Conservation (phyloP, 2,888 invertebrate species). For the Andricus curvator region DNA sequence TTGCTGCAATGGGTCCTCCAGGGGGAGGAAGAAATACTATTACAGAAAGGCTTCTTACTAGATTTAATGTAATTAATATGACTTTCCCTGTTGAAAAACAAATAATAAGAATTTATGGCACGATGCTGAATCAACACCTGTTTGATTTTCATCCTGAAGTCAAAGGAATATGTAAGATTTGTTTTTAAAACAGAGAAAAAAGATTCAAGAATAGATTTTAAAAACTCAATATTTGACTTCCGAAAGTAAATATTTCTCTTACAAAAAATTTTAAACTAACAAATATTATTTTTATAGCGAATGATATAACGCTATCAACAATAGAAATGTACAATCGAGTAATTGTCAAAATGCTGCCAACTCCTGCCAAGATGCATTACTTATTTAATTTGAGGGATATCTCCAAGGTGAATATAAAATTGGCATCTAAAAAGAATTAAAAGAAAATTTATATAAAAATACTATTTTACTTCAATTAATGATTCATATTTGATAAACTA, state of each 20-base stretch:
- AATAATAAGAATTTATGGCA: conserved; percentile 89
- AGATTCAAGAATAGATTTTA: background rate
- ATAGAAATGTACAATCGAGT: conserved; percentile 89
- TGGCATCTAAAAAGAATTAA: background rate
- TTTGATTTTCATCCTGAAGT: conserved; percentile 89
- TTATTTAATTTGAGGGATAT: conserved; percentile 93
- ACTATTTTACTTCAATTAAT: background rate
- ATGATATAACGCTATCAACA: conserved; percentile 86
- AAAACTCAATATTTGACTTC: background rate
- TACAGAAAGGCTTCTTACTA: conserved; percentile 87
- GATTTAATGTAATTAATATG: conserved; percentile 88
- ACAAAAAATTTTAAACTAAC: background rate
- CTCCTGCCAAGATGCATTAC: conserved; percentile 94
- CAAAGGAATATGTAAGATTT: conserved; percentile 82
- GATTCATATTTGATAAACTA: background rate
- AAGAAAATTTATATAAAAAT: background rate
- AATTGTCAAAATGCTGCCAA: conserved; percentile 88
- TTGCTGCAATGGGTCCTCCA: conserved; percentile 92
- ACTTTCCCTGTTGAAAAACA: conserved; percentile 90
- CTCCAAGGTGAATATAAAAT: conserved; percentile 82
- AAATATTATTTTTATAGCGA: conserved; percentile 75
- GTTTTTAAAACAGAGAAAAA: background rate
- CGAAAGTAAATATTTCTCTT: background rate
- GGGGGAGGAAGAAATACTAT: conserved; percentile 92
- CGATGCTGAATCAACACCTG: conserved; percentile 90